Evolutionary conservation across 2,113 vertebrate genomes (phyloP).

Genomic region (Rattus norvegicus): DNA sequence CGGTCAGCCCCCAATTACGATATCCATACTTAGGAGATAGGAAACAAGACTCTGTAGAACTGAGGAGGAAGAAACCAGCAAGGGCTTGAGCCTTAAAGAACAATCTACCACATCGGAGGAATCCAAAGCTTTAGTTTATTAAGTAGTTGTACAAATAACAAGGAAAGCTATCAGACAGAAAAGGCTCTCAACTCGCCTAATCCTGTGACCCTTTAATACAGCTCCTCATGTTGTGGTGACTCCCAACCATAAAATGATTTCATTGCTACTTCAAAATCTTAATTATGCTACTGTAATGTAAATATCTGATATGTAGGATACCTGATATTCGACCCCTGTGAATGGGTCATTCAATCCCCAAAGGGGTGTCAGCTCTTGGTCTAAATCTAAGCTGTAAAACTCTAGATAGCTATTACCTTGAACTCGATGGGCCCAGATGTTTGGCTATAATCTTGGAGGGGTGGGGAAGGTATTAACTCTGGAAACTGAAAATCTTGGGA

Average conservation of each 20-base stretch:
- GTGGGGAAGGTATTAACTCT: background rate
- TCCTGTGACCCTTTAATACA: background rate
- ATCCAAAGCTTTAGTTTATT: background rate
- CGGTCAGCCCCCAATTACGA: background rate
- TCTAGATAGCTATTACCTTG: background rate
- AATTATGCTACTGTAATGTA: background rate
- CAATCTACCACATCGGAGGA: background rate
- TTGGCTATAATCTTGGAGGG: background rate
- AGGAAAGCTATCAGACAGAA: background rate
- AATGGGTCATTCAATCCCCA: background rate
- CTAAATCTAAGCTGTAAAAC: slow-evolving; percentile 4
- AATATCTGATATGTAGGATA: background rate
- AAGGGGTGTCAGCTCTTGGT: background rate
- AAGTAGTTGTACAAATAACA: background rate
- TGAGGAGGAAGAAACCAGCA: background rate
- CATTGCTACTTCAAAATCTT: background rate
- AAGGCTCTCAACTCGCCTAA: background rate
- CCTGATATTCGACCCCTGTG: background rate
- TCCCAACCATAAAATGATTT: background rate
- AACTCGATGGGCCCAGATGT: background rate
- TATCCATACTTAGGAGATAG: background rate
- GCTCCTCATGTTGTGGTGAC: background rate
- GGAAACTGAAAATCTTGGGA: background rate
- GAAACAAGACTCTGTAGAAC: background rate
- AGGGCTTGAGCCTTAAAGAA: background rate